Base-by-base conservation (phyloP, 2,888 invertebrate genomes). In the Fissipunctia ypsillon region DNA sequence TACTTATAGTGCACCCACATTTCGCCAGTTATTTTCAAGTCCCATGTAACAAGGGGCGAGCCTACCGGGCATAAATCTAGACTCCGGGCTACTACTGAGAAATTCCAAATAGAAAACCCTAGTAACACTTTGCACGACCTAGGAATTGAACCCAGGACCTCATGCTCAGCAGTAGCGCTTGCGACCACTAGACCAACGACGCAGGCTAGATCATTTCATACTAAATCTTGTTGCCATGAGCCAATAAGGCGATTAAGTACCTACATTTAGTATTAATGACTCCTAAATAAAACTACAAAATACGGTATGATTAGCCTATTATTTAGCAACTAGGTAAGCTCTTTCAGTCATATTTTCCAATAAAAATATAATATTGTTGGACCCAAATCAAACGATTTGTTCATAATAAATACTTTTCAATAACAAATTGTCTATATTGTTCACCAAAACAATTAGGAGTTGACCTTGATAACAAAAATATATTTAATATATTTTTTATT, bases 241-340 rank as follows among this genome's bases (percentile, higher is more conserved):
- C 14, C 12, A 67, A 38, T 76, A 31, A 68, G 9, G 3, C 22
- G 28, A 59, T 59, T 43, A n/a, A n/a, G n/a, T n/a, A n/a, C n/a
- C n/a, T n/a, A 54, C 5, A 22, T 41, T 19, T 12, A 25, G 10
- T 25, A 25, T 12, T 60, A n/a, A n/a, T n/a, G n/a, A n/a, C n/a
- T n/a, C n/a, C n/a, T 31, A 16, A 4, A 25, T 22, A 77, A 45
- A 31, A 6, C 25, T n/a, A 12, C 1, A 1, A 52, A 41, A 41
- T 48, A 31, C 16, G 6, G 14, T 22, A 19, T 16, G 7, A 41
- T 6, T 3, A 28, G 14, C 14, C 2, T 28, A 19, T 14, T 22
- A 35, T 16, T 48, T 25, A n/a, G 25, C 41, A 10, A 28, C n/a
- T 10, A 43, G 5, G 19, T 52, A 52, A 52, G 50, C 7, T 28